Evolutionary conservation across 2,113 vertebrate genomes (phyloP), one percentile per base, ranked within the genome.

Genomic region (Malurus alboscapulatus): DNA sequence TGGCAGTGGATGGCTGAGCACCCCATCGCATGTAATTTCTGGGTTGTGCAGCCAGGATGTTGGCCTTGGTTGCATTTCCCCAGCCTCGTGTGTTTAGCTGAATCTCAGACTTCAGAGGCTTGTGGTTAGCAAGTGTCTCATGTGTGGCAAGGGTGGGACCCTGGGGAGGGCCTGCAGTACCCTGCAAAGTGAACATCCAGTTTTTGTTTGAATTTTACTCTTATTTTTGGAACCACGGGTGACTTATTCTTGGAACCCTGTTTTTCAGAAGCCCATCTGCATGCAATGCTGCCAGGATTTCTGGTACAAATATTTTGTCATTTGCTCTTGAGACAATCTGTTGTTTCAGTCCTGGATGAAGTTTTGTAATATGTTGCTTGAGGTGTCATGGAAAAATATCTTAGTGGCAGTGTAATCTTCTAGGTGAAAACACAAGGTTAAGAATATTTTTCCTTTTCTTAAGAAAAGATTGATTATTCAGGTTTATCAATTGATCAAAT

Each of bases 251-350:
- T 96, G 94, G 97, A 98, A 94, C 91, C 93, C 96, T 88, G 0
- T 93, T 97, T 97, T 97, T 96, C 95, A 97, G 94, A 97, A 97
- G 94, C 92, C 97, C 97, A 96, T 98, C 96, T 97, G 97, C 95
- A 96, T 53, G 3, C 81, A 93, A 78, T 3, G 51, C 88, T 98
- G 97, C 97, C 97, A 97, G 89, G 84, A 96, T 97, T 97, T 96
- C 86, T 96, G 97, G 91, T 97, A 96, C 97, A 97, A 98, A 98
- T 97, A 97, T 97, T 96, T 96, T 98, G 98, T 98, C 97, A 96
- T 97, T 97, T 97, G 96, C 96, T 97, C 96, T 97, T 96, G 94
- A 98, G 97, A 96, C 97, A 97, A 97, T 97, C 97, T 98, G 97
- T 97, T 98, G 97, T 97, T 97, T 97, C 96, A 96, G 97, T 96